Conservation (phyloP, 2,797 vertebrate genomes). For the Simalia tracyae region DNA sequence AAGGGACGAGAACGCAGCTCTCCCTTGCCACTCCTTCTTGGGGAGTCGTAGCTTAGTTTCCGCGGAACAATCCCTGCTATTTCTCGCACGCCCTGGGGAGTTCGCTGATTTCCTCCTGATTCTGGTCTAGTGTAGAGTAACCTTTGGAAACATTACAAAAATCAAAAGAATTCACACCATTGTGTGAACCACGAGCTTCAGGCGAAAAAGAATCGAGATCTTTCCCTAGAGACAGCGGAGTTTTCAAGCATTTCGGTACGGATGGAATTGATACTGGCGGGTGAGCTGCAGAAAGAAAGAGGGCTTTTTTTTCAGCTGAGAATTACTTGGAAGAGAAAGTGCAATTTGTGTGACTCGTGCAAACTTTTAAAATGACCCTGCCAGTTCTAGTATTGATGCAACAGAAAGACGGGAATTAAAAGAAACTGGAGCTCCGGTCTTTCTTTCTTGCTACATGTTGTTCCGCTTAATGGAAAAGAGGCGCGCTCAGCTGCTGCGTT, state of each 20-base stretch:
- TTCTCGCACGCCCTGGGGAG: not conserved
- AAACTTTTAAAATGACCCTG: not conserved
- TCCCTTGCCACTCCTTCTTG: no score
- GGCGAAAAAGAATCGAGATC: not conserved
- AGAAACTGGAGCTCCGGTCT: not conserved
- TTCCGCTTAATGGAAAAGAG: not conserved
- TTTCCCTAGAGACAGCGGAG: not conserved
- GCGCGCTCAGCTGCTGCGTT: not conserved
- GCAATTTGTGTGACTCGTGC: not conserved
- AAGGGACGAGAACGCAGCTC: not conserved
- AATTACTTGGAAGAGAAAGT: not conserved
- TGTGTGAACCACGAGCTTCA: not conserved
- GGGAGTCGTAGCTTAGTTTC: not conserved
- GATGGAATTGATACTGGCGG: not conserved
- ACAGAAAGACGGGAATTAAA: not conserved
- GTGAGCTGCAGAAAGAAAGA: not conserved
- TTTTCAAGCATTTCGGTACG: not conserved
- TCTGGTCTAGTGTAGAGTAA: not conserved
- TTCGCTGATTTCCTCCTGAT: not conserved
- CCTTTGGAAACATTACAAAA: not conserved
- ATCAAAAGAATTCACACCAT: not conserved
- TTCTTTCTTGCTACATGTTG: not conserved
- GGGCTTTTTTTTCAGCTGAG: not conserved
- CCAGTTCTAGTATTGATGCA: not conserved
- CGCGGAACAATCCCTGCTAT: not conserved